Evolutionary conservation across 2,113 vertebrate genomes (phyloP), one percentile per base, ranked within the genome.

Genomic region (Ailurus styani): DNA sequence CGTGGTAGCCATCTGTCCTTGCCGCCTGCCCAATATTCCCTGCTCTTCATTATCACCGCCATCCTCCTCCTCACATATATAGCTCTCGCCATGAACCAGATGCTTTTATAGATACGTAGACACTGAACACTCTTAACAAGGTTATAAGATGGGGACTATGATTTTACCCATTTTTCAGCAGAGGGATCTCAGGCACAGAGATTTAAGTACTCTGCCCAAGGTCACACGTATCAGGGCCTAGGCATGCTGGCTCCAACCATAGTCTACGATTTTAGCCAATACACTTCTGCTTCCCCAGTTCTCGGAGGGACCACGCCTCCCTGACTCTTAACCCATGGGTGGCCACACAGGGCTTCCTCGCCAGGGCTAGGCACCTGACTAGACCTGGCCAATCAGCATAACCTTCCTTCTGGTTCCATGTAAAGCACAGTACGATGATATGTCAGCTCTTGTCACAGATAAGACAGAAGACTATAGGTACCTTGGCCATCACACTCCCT

Each of bases 121-220:
- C 17, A 78, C 9, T 52, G 75, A 62, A 25, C 7, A 81, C 34
- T 82, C 70, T 3, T 10, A 88, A 60, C 47, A 54, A 42, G 21
- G 17, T n/a, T 50, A 13, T 52, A 31, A 34, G 8, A 4, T 47
- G 62, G 18, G 40, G 14, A 52, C 40, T 11, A 81, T 17, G 42
- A 66, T n/a, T 87, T 85, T 57, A 40, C 2, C 66, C 42, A 72
- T 21, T 87, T 96, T 95, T 70, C 77, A 93, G 25, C 3, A 47
- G 25, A 88, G 55, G 45, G 72, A 85, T 55, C 77, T 25, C 85
- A 91, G 54, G n/a, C 40, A 64, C 60, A 70, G 12, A 45, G 47
- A 84, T 14, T 60, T 62, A 50, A 88, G 40, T 37, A 29, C 70
- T 47, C 31, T 85, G 13, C 40, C 47, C 45, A 57, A 54, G 14